These are phyloP conservation scores for Cossypha niveicapilla DNA, from an alignment of 2,797 vertebrate species.

Conservation along the genomic window DNA sequence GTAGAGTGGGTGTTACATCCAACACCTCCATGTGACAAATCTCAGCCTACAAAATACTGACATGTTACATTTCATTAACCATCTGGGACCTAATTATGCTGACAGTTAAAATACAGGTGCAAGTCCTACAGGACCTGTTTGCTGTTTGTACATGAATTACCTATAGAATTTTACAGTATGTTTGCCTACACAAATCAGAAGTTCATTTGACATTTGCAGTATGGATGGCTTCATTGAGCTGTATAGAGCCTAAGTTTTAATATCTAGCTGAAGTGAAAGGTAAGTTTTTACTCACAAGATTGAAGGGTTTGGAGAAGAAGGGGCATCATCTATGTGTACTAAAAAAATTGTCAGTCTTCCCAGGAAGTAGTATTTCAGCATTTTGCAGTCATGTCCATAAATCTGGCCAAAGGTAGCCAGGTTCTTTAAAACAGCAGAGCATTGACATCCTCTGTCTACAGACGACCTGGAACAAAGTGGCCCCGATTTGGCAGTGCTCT, in stretches of 20 bases:
- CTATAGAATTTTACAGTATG: not conserved
- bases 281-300: not conserved
- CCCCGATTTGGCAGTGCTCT: not conserved
- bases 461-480: not conserved
- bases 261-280: not conserved
- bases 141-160: not conserved
- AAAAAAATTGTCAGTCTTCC: not conserved
- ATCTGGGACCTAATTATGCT: slow-evolving; percentile 55
- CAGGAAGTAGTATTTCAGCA: not conserved
- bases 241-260: not conserved
- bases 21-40: slow-evolving; percentile 61
- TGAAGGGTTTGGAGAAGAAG: not conserved
- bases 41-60: slow-evolving; percentile 61
- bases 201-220: not conserved
- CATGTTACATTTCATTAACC: slow-evolving; percentile 56
- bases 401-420: not conserved
- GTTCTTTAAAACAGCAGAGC: not conserved
- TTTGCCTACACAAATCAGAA: not conserved
- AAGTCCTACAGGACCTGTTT: not conserved
- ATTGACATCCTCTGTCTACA: not conserved
- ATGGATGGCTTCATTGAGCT: fast-evolving
- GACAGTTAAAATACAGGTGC: slow-evolving; percentile 40
- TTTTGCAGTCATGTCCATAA: not conserved
- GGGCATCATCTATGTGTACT: fast-evolving
- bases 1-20: slow-evolving; percentile 60